Evolutionary conservation across 1,140 invertebrate genomes (phyloP), one percentile per base, ranked within the genome.

Genomic region (Hyles euphorbiae): DNA sequence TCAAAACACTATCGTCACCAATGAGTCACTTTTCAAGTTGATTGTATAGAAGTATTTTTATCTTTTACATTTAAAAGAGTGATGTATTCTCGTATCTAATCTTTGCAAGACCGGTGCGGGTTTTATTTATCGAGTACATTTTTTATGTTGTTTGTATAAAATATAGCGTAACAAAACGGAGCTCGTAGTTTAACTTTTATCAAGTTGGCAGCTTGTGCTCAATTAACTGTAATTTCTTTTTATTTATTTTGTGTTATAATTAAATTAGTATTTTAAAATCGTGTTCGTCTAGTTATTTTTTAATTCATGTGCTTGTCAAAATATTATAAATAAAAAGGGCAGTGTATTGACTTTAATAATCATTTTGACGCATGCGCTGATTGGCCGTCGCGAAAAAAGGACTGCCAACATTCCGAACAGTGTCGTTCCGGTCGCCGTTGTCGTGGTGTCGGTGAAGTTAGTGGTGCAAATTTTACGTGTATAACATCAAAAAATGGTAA

Each of bases 401-500:
- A 68, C 77, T 65, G 81, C 83, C 86, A 88, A 88, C 86, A 80
- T 77, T 79, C 70, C 74, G 70, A 82, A 65, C 83, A 87, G 86
- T 88, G 75, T 86, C 81, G 83, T 88, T 87, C 83, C 86, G 83
- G 86, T 88, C 78, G 82, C 82, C 82, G 79, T 79, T 82, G 86
- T 83, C 81, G 81, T 84, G 77, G 72, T 81, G 78, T 87, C 78
- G 81, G 82, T 87, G 83, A 86, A 87, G 69, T 87, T 78, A 87
- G 80, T 88, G 81, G 81, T 88, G 81, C 71, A 83, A 80, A 79
- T 86, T 86, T 88, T 87, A 86, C 86, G 86, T 86, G 78, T 74
- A 56, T 87, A 87, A 86, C 83, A 84, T 87, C 82, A 83, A 78
- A 88, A 87, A 88, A 88, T 88, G 86, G 86, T 88, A 88, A 88